A percentile compares a stretch with the other conserved stretches of the same genome.
Conservation (phyloP, 2,113 vertebrate species). For the Limanda limanda region DNA sequence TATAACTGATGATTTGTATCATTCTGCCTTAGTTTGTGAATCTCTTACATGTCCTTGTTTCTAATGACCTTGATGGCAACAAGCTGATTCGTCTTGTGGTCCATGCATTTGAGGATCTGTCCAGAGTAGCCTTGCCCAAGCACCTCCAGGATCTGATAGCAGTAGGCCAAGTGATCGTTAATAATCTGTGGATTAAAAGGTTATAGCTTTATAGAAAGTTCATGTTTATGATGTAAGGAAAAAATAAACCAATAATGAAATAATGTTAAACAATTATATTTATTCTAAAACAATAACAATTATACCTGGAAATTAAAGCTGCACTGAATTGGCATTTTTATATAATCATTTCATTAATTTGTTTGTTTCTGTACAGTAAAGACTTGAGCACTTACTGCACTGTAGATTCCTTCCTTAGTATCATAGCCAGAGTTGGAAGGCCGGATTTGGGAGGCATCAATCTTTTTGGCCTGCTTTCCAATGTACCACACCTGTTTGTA, state of each 20-base stretch:
- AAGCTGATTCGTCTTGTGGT: slow-evolving; percentile 89
- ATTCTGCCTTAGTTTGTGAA: too few relatives aligned
- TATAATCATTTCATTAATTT: too few relatives aligned
- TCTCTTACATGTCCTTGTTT: slow-evolving; percentile 85
- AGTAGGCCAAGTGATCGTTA: slow-evolving; percentile 74
- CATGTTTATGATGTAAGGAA: too few relatives aligned
- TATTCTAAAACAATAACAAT: too few relatives aligned
- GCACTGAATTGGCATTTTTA: too few relatives aligned
- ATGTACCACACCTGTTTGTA: not conserved
- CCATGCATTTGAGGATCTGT: slow-evolving; percentile 88
- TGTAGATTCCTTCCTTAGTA: not conserved
- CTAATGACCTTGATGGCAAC: slow-evolving; percentile 90
- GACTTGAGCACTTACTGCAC: not conserved
- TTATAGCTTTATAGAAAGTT: too few relatives aligned
- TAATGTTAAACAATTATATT: too few relatives aligned
- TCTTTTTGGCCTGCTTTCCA: not conserved
- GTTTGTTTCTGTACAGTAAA: not conserved
- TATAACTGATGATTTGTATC: not conserved
- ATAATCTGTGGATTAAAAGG: too few relatives aligned
- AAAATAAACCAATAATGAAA: too few relatives aligned
- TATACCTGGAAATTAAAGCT: too few relatives aligned
- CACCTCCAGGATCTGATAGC: slow-evolving; percentile 87
- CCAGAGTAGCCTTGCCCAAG: slow-evolving; percentile 89
- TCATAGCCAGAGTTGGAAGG: not conserved
- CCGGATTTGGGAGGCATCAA: not conserved